Base-by-base conservation (phyloP, 2,888 invertebrate species). In the Meteorus cinctellus region DNA sequence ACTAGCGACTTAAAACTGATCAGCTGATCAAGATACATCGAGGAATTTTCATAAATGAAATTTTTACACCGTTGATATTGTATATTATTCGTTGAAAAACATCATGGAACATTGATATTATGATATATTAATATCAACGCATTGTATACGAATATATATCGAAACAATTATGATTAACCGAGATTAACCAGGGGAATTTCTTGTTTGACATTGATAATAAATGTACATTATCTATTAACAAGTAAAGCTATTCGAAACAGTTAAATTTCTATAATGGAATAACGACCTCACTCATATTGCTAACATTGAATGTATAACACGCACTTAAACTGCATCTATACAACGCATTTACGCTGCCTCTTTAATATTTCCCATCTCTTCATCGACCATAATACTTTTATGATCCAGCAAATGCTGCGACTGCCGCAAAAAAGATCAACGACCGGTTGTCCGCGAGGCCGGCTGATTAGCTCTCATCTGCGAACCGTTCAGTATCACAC, bases 371-470 rank as follows among this genome's bases (percentile, higher is more conserved):
- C 19, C 19, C 55, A 55, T 19, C 55, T 19, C 55, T 55, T 55
- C 55, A 19, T 55, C n/a, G 55, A 19, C 19, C 55, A 55, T 55
- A 55, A 55, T 55, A 55, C 19, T 55, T 10, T 55, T 19, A 55
- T 48, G 48, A 48, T 55, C 55, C 19, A 55, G 41, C 66, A 36
- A 66, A 27, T 27, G 24, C 10, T 16, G 45, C 41, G 36, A 19
- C 19, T 24, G 36, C 66, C n/a, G 41, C 65, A 41, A 27, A 66
- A 36, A 41, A 66, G 66, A 66, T 66, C 66, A 66, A 66, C 27
- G 66, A 66, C 66, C 66, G 66, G 36, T 66, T 63, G n/a, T 66
- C 19, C 19, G 63, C 45, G 41, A 41, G 19, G 66, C 27, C 66
- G 19, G 8, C 19, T 66, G 66, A 66, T 41, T 66, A 66, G n/a